phyloP scores from a whole-genome alignment of 2,113 vertebrate genomes.

The Rattus norvegicus region GRCr8 NC_086027.1:37305001-37305500 shows the following conservation, averaged over 20 bases:
- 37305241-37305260: constrained; percentile 65
- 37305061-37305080: background rate
- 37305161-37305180: background rate
- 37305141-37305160: constrained; percentile 41
- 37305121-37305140: constrained; percentile 21
- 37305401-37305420: background rate
- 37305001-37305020: background rate
- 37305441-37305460: constrained; percentile 12
- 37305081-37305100: background rate
- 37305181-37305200: constrained; percentile 52
- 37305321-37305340: constrained; percentile 29
- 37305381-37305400: background rate
- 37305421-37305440: background rate
- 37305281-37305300: constrained; percentile 60
- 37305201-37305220: background rate
- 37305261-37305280: constrained; percentile 61
- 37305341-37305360: constrained; percentile 57
- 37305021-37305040: background rate
- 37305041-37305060: background rate
- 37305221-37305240: constrained; percentile 64
- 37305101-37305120: background rate
- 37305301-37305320: background rate
- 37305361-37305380: constrained; percentile 52
- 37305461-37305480: background rate
- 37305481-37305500: constrained; percentile 44